A percentile compares a stretch with the other conserved stretches of the same genome.
phyloP scores from a whole-genome alignment of 2,888 invertebrate genomes.

The Phragmatobia fuliginosa region DNA sequence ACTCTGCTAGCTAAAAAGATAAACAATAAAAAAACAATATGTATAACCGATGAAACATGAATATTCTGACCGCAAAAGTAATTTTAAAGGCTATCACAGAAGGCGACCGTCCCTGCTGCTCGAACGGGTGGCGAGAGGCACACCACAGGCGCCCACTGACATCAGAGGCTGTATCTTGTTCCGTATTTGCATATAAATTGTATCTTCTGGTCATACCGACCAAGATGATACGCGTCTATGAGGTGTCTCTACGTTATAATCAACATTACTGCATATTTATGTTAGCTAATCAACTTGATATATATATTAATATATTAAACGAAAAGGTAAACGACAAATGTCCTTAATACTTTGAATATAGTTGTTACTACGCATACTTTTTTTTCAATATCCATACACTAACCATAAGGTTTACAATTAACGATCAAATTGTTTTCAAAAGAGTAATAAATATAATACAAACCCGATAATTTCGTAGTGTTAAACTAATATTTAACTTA shows the following conservation, averaged over 20 bases:
- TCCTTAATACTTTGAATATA: neutral
- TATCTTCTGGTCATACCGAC: conserved; percentile 83
- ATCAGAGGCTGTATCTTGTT: conserved; percentile 81
- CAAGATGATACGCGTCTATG: conserved; percentile 81
- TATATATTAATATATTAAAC: neutral
- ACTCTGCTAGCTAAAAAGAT: fast-evolving
- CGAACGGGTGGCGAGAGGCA: conserved; percentile 50
- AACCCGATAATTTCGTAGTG: no score
- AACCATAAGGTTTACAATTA: neutral
- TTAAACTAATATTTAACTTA: no score
- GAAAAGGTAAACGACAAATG: neutral
- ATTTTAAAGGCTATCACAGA: conserved; percentile 80
- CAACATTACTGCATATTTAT: conserved; percentile 66
- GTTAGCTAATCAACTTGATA: conserved; percentile 36
- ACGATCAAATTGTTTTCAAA: neutral
- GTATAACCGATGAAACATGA: conserved; percentile 55
- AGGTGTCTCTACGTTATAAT: conserved; percentile 56
- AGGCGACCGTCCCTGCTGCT: conserved; percentile 55
- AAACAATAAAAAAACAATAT: neutral
- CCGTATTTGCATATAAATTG: conserved; percentile 87
- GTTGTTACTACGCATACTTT: no score
- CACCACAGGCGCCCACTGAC: conserved; percentile 60
- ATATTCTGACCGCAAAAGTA: conserved; percentile 71
- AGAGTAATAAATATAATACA: neutral
- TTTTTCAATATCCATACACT: neutral